Evolutionary conservation across 2,888 invertebrate genomes (phyloP).

Genomic region (Metacarcinus magister): DNA sequence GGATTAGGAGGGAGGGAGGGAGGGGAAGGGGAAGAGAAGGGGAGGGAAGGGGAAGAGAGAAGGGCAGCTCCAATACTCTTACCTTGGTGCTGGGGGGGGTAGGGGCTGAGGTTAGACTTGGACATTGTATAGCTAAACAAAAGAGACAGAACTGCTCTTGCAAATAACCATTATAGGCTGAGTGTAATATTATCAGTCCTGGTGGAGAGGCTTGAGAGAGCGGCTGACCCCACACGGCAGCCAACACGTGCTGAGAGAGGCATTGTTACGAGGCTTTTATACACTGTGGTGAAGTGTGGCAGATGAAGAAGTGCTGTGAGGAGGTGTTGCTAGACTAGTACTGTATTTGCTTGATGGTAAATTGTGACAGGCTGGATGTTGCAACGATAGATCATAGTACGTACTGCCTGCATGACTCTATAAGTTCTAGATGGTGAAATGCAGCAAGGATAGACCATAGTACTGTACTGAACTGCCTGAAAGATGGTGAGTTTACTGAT

Average conservation of each 20-base stretch:
- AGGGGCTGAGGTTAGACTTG: neutral
- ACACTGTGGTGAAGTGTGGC: neutral
- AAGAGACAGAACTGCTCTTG: neutral
- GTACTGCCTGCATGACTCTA: no score
- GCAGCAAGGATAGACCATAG: neutral
- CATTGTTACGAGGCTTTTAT: neutral
- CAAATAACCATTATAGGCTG: neutral
- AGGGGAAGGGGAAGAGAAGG: neutral
- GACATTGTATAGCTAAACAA: neutral
- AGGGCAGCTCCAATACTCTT: neutral
- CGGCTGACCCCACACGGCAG: neutral
- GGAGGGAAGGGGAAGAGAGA: neutral
- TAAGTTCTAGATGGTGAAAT: neutral
- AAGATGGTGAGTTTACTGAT: neutral
- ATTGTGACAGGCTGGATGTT: neutral
- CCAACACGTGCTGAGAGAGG: neutral
- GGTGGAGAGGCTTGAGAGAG: neutral
- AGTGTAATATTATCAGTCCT: neutral
- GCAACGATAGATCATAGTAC: neutral
- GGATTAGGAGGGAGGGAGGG: conserved; percentile 3
- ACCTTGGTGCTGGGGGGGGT: neutral
- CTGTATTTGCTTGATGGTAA: neutral
- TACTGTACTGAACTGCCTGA: neutral
- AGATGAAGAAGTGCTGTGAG: neutral
- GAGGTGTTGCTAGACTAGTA: neutral